phyloP scores from a whole-genome alignment of 2,113 vertebrate genomes.

The Atlantisia rogersi region DNA sequence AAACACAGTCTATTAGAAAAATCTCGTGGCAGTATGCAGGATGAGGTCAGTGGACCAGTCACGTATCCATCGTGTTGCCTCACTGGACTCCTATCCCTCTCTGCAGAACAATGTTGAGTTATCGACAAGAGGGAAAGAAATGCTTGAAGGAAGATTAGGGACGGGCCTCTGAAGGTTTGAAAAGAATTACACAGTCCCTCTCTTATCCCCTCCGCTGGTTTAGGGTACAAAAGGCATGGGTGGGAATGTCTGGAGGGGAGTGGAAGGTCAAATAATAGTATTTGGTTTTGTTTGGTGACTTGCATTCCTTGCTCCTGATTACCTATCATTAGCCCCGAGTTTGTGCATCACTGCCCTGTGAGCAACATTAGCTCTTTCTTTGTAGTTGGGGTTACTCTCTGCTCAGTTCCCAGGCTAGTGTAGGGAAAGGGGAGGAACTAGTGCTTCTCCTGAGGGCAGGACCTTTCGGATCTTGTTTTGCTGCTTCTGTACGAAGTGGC shows the following conservation, averaged over 20 bases:
- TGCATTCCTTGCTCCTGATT: not conserved
- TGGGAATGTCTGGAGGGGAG: not conserved
- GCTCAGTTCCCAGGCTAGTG: not conserved
- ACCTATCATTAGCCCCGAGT: not conserved
- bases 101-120: not conserved
- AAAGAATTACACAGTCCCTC: not conserved
- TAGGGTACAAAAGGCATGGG: rapidly evolving
- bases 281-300: not conserved
- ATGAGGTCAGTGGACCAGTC: not conserved
- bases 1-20: not conserved
- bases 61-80: rapidly evolving
- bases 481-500: not conserved
- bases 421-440: not conserved
- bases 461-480: slow-evolving; percentile 40
- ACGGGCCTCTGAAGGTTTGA: not conserved
- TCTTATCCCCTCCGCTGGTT: not conserved
- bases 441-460: slow-evolving; percentile 29
- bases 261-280: not conserved
- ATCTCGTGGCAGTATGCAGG: rapidly evolving
- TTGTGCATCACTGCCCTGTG: not conserved
- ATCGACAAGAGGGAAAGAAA: not conserved
- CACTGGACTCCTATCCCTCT: not conserved
- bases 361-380: not conserved
- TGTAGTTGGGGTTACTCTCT: not conserved
- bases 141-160: not conserved